Evolutionary conservation across 2,113 vertebrate species (phyloP), one percentile per base, ranked within the genome.

Genomic region (Phoenicopterus ruber): DNA sequence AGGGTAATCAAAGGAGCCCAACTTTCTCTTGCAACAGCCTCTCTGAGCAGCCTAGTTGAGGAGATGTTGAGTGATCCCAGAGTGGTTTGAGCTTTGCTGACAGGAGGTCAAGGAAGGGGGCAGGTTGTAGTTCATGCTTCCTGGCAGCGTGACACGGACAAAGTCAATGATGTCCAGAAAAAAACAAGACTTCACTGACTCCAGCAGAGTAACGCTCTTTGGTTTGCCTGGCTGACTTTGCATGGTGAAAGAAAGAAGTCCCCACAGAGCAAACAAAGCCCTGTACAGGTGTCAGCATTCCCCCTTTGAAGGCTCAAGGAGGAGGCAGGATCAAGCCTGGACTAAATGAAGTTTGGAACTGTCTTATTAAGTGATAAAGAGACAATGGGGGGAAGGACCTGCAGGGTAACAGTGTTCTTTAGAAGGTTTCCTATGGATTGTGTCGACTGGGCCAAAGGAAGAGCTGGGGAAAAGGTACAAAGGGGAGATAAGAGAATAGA

Each of bases 381-480:
- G 29, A 88, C 18, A 50, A 42, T 9, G 26, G 83, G 34, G 9
- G 24, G 5, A 73, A 62, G 24, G 38, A 38, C 14, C 31, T 86
- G 38, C 28, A 80, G 17, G 8, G 17, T 20, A 18, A 46, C 0
- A 0, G 11, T 49, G 36, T 38, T 40, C 17, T 79, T 67, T 25
- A 29, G 34, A 34, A 63, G 40, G 6, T 54, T 84, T 57, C 31
- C 67, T 86, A 2, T 7, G 16, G 38, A 28, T 49, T 58, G 10
- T 38, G 28, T 32, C 67, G 42, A 26, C 5, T 25, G 22, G 22
- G 10, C 12, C 28, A 49, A 73, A 66, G 31, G 31, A 74, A 85
- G 25, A 74, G 36, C 32, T 61, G 50, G 8, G 32, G 11, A 3
- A 76, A 32, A 24, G 3, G 15, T 32, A n/a, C 14, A 34, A 63